A percentile compares a stretch with the other conserved stretches of the same genome.
These are phyloP conservation scores for Myotis yumanensis DNA, from an alignment of 2,113 vertebrate genomes.

Conservation along the genomic window DNA sequence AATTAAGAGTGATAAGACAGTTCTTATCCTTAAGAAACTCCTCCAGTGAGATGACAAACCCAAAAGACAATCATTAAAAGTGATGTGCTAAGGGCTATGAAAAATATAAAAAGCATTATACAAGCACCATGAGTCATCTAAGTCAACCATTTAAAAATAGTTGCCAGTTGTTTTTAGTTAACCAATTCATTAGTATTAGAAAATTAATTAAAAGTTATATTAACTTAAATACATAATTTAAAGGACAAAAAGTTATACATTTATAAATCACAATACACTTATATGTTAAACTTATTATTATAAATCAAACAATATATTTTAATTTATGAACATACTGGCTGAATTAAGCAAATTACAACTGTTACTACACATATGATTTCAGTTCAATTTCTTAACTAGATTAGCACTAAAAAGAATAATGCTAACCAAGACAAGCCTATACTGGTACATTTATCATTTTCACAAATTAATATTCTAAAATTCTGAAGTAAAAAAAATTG, in stretches of 20 bases:
- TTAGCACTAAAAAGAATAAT: constrained; percentile 1
- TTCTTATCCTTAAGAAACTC: constrained; percentile 40
- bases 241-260: not conserved
- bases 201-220: constrained; percentile 17
- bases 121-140: not conserved
- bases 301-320: constrained; percentile 2
- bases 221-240: not conserved
- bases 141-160: constrained; percentile 30
- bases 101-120: not conserved
- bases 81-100: not conserved
- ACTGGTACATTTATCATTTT: not conserved
- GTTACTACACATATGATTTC: not conserved
- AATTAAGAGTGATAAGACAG: not conserved
- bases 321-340: constrained; percentile 43
- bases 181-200: constrained; percentile 28
- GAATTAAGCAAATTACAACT: constrained; percentile 35
- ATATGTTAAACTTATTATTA: constrained; percentile 23
- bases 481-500: not conserved
- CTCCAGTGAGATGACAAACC: not conserved
- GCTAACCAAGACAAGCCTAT: not conserved
- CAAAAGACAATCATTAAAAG: not conserved
- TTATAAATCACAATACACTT: not conserved
- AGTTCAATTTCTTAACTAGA: constrained; percentile 5
- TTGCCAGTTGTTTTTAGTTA: constrained; percentile 8
- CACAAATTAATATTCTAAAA: constrained; percentile 28